phyloP scores from a whole-genome alignment of 1,140 invertebrate species.

The Chrysopa pallens region DNA sequence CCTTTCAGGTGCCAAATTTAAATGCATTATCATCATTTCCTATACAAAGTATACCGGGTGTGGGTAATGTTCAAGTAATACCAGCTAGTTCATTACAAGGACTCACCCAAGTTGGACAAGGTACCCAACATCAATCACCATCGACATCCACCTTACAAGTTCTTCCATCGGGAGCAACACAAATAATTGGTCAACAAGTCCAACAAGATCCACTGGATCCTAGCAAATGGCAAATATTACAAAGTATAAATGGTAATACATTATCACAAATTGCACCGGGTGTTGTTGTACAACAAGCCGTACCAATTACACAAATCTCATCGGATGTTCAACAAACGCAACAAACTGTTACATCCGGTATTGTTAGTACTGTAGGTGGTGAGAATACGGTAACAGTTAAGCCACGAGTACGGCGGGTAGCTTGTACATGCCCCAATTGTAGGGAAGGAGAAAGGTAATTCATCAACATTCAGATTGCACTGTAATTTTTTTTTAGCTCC shows the following conservation, averaged over 20 bases:
- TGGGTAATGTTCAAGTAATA: conserved; percentile 61
- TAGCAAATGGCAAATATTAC: conserved; percentile 64
- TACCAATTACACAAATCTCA: conserved; percentile 9
- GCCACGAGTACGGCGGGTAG: conserved; percentile 56
- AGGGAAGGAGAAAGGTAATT: conserved; percentile 62
- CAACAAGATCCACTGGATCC: conserved; percentile 62
- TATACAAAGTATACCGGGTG: conserved; percentile 50
- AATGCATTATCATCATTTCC: conserved; percentile 34
- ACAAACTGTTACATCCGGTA: conserved; percentile 11
- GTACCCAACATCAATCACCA: conserved; percentile 13
- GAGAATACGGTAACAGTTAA: conserved; percentile 15
- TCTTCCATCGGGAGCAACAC: conserved; percentile 5
- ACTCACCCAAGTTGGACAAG: conserved; percentile 10
- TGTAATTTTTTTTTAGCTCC: conserved; percentile 5
- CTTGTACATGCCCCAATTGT: conserved; percentile 95
- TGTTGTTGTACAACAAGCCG: conserved; percentile 15
- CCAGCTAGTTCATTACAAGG: conserved; percentile 30
- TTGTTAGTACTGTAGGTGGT: conserved; percentile 8
- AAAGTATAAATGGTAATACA: conserved; percentile 12
- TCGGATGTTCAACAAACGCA: conserved; percentile 16
- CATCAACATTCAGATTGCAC: neutral
- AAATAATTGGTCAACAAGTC: conserved; percentile 31
- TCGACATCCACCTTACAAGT: conserved; percentile 17
- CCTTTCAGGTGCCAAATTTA: conserved; percentile 18
- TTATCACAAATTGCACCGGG: conserved; percentile 20